A percentile compares a stretch with the other conserved stretches of the same genome.
phyloP scores from a whole-genome alignment of 2,888 invertebrate genomes.

The Emesis furor region DNA sequence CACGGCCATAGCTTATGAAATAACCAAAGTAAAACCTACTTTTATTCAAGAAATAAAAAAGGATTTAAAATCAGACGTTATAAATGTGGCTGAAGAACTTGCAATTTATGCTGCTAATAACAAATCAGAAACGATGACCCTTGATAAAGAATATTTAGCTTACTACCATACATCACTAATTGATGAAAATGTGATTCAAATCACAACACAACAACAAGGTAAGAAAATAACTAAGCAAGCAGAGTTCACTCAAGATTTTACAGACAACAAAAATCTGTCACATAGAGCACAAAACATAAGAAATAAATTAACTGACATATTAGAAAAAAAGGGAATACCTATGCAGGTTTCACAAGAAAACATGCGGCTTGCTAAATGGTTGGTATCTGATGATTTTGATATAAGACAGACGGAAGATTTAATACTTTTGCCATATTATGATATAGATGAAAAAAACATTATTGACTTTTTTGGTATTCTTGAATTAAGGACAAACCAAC shows the following conservation, averaged over 20 bases:
- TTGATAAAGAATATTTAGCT: conserved; percentile 7
- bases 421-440: conserved; percentile 9
- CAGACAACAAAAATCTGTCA: background rate
- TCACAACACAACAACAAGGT: background rate
- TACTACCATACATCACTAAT: background rate
- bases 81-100: background rate
- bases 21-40: background rate
- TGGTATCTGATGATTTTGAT: background rate
- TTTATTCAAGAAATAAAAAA: background rate
- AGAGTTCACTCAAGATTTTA: background rate
- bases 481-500: background rate
- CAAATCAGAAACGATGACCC: background rate
- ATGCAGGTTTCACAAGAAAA: background rate
- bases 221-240: background rate
- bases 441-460: background rate
- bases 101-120: background rate
- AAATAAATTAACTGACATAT: background rate
- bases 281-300: background rate
- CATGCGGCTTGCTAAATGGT: background rate
- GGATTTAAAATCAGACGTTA: background rate
- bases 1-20: background rate
- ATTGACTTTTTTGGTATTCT: background rate
- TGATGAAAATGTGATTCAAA: conserved; percentile 3
- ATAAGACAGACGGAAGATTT: background rate
- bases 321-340: background rate